Conservation (phyloP, 2,888 invertebrate species). For the Acrobasis repandana region DNA sequence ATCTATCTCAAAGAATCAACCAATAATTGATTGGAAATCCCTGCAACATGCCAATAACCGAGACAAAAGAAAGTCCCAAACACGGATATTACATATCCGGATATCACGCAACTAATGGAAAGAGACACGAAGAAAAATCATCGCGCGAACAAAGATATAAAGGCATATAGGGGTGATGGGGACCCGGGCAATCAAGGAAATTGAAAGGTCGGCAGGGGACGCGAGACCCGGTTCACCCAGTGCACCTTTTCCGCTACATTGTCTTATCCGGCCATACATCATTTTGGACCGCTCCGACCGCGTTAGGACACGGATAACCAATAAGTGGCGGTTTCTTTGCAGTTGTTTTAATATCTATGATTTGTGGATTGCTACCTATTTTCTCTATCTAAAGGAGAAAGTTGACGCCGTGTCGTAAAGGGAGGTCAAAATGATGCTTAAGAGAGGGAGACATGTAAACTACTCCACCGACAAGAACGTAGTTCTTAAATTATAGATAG, state of each 20-base stretch:
- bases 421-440: no score
- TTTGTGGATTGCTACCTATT: slow-evolving; percentile 27
- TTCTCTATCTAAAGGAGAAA: no score
- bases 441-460: no score
- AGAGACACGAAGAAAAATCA: slow-evolving; percentile 20
- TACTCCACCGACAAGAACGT: no score
- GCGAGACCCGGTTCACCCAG: slow-evolving; percentile 48
- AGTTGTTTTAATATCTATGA: slow-evolving; percentile 57
- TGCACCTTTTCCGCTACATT: slow-evolving; percentile 62
- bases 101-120: slow-evolving; percentile 12
- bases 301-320: slow-evolving; percentile 48
- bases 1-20: neutral
- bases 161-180: slow-evolving; percentile 39
- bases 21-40: slow-evolving; percentile 4
- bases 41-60: neutral
- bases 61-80: slow-evolving; percentile 2
- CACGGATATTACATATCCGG: slow-evolving; percentile 8
- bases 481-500: no score
- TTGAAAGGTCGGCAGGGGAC: slow-evolving; percentile 69
- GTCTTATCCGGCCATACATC: slow-evolving; percentile 68
- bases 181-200: slow-evolving; percentile 67
- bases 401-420: no score
- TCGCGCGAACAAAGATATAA: slow-evolving; percentile 22
- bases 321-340: slow-evolving; percentile 41
- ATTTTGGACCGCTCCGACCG: slow-evolving; percentile 53